phyloP scores from a whole-genome alignment of 2,797 vertebrate species.

The Aphelocoma californica region DNA sequence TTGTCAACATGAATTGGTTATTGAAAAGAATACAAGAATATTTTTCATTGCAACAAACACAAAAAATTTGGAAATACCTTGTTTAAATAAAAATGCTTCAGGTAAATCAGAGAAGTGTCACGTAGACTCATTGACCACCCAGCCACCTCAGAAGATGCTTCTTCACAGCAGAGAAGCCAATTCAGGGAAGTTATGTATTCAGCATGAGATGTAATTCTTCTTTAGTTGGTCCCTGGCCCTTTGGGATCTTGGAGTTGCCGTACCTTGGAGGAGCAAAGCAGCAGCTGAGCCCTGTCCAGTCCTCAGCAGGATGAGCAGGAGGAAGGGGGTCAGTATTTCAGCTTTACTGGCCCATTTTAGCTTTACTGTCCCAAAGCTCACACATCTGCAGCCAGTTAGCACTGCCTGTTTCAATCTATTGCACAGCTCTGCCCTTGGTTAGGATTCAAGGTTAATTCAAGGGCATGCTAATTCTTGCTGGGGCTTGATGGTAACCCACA shows the following conservation, averaged over 20 bases:
- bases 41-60: background rate
- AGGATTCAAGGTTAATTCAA: slow-evolving; percentile 8
- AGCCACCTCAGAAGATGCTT: background rate
- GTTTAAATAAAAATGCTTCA: background rate
- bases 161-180: background rate
- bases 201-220: background rate
- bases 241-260: background rate
- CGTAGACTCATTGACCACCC: background rate
- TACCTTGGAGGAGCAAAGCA: background rate
- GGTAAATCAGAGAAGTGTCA: background rate
- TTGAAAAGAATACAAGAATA: background rate
- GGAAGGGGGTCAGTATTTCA: background rate
- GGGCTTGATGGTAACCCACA: background rate
- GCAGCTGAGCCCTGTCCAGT: background rate
- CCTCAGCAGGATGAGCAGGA: background rate
- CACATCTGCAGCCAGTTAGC: background rate
- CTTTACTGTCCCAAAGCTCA: background rate
- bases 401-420: background rate
- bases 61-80: background rate
- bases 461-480: background rate
- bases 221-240: background rate
- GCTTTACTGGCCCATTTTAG: background rate
- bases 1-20: background rate
- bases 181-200: background rate
- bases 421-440: background rate